phyloP scores from a whole-genome alignment of 2,113 vertebrate species.

The Hipposideros armiger region DNA sequence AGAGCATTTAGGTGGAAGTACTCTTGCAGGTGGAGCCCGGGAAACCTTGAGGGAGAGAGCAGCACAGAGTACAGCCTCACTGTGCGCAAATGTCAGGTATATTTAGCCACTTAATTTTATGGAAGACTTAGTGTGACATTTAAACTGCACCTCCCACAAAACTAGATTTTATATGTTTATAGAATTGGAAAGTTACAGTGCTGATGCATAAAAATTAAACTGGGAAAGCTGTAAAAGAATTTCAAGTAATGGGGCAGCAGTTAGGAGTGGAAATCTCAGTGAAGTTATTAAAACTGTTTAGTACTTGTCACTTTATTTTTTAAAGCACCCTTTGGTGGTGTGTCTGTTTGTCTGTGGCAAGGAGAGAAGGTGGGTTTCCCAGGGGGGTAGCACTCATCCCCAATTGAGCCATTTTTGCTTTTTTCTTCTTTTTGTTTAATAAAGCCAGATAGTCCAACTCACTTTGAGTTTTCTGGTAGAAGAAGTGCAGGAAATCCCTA shows the following conservation, averaged over 20 bases:
- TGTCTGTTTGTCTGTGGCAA: accelerated
- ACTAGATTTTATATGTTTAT: neutral
- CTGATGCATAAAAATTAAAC: neutral
- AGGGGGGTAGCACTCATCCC: neutral
- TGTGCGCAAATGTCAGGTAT: accelerated
- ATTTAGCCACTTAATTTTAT: too few relatives aligned
- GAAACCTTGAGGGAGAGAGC: neutral
- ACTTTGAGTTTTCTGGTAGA: neutral
- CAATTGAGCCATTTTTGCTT: neutral
- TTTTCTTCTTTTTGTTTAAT: neutral
- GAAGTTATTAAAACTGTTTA: neutral
- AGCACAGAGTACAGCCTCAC: neutral
- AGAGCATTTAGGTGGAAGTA: neutral
- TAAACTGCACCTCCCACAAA: neutral
- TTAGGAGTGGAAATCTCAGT: neutral
- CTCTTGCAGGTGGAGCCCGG: neutral
- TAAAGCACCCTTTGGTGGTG: neutral
- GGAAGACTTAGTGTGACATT: neutral
- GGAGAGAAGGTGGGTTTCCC: neutral
- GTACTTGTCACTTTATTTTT: neutral
- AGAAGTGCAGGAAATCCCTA: neutral
- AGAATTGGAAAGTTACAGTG: neutral
- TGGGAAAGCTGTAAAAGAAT: neutral
- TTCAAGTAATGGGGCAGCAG: neutral
- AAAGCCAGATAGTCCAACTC: neutral